These are phyloP conservation scores for Villa cingulata DNA, from an alignment of 2,888 invertebrate genomes.

Conservation along the genomic window DNA sequence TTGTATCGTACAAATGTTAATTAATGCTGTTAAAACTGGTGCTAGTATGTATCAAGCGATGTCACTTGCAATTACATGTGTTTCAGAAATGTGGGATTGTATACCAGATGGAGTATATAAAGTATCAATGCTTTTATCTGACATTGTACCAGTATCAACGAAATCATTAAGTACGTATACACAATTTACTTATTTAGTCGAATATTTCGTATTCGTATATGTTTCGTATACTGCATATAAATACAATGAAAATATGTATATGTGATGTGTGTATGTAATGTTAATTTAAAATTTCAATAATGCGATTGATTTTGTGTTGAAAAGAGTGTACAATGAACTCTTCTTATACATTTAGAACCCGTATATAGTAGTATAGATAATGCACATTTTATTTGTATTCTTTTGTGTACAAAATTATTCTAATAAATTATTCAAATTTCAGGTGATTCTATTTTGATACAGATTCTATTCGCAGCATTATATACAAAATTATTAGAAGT, in stretches of 20 bases:
- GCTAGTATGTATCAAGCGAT: slow-evolving; percentile 72
- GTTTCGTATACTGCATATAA: too few relatives aligned
- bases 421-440: slow-evolving; percentile 1
- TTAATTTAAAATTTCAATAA: background rate
- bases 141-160: slow-evolving; percentile 53
- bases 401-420: too few relatives aligned
- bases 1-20: slow-evolving; percentile 51
- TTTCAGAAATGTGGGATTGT: slow-evolving; percentile 55
- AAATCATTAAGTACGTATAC: slow-evolving; percentile 44
- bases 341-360: too few relatives aligned
- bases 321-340: too few relatives aligned
- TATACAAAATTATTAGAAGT: slow-evolving; percentile 51
- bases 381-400: too few relatives aligned
- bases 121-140: slow-evolving; percentile 48
- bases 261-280: background rate
- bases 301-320: too few relatives aligned
- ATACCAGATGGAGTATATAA: slow-evolving; percentile 46
- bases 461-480: slow-evolving; percentile 52
- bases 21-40: slow-evolving; percentile 57
- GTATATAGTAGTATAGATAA: too few relatives aligned
- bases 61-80: slow-evolving; percentile 56
- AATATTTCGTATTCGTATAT: too few relatives aligned
- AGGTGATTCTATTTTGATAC: slow-evolving; percentile 52
- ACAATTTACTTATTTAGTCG: too few relatives aligned
- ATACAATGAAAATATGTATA: too few relatives aligned